These are phyloP conservation scores for Hymenochirus boettgeri DNA, from an alignment of 2,113 vertebrate species.

Conservation along the genomic window DNA sequence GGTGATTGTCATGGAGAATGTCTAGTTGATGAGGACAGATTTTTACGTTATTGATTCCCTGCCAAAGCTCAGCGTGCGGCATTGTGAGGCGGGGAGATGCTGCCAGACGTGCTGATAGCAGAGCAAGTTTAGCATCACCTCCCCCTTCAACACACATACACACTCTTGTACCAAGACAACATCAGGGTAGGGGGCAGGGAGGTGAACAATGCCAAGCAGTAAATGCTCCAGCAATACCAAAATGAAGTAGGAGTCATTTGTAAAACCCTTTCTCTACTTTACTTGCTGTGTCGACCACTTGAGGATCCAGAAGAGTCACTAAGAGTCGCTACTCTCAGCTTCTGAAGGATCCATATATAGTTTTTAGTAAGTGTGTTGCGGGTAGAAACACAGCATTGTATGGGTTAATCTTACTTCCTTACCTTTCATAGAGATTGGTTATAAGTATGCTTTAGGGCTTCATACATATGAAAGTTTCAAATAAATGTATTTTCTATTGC, in stretches of 20 bases:
- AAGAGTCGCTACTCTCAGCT: neutral
- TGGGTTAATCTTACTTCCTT: neutral
- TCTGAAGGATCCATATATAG: neutral
- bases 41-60: slow-evolving; percentile 99
- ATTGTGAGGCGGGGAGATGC: slow-evolving; percentile 81
- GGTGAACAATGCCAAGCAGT: slow-evolving; percentile 65
- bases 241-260: slow-evolving; percentile 65
- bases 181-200: slow-evolving; percentile 58
- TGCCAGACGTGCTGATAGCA: slow-evolving; percentile 75
- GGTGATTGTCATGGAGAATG: slow-evolving; percentile 99
- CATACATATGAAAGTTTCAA: too few species aligned
- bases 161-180: slow-evolving; percentile 68
- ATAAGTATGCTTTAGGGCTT: neutral
- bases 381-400: neutral
- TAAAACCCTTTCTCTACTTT: neutral
- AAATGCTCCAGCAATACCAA: slow-evolving; percentile 77
- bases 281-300: neutral
- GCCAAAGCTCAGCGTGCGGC: slow-evolving; percentile 97
- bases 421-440: neutral
- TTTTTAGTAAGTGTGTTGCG: too few species aligned
- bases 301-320: neutral
- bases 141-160: slow-evolving; percentile 48
- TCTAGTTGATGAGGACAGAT: slow-evolving; percentile 99
- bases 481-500: too few species aligned
- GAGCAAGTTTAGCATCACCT: slow-evolving; percentile 76